phyloP scores from a whole-genome alignment of 35 echinoderm and acorn worm species.

The Apostichopus japonicus region DNA sequence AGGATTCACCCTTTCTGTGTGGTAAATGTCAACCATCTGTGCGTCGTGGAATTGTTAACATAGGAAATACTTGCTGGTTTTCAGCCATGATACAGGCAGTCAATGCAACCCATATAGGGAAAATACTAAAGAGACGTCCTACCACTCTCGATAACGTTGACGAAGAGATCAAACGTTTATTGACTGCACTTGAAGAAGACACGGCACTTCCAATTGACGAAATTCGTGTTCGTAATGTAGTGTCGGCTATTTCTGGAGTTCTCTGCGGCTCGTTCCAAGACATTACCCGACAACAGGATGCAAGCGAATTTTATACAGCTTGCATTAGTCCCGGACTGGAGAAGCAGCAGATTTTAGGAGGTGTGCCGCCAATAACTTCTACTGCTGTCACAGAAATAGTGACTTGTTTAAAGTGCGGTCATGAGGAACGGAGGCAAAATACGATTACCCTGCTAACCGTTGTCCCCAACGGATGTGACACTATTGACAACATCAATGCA shows the following conservation, averaged over 20 bases:
- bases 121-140: not conserved
- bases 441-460: not conserved
- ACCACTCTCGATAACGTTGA: no score
- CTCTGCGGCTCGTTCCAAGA: conserved; percentile 1
- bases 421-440: not conserved
- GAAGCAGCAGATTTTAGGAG: not conserved
- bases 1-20: no score
- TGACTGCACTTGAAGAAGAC: not conserved
- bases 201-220: not conserved
- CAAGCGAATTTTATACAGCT: conserved; percentile 8
- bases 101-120: not conserved
- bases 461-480: not conserved
- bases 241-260: not conserved
- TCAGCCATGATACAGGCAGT: not conserved
- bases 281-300: conserved; percentile 1
- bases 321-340: not conserved
- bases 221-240: not conserved
- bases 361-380: not conserved
- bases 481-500: not conserved
- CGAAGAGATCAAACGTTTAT: no score
- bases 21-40: not conserved
- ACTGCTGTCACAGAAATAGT: not conserved
- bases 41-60: not conserved
- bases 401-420: conserved; percentile 4
- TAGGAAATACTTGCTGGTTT: conserved; percentile 23